Evolutionary conservation across 2,888 invertebrate genomes (phyloP).

Genomic region (Kryphioiulus occultus): DNA sequence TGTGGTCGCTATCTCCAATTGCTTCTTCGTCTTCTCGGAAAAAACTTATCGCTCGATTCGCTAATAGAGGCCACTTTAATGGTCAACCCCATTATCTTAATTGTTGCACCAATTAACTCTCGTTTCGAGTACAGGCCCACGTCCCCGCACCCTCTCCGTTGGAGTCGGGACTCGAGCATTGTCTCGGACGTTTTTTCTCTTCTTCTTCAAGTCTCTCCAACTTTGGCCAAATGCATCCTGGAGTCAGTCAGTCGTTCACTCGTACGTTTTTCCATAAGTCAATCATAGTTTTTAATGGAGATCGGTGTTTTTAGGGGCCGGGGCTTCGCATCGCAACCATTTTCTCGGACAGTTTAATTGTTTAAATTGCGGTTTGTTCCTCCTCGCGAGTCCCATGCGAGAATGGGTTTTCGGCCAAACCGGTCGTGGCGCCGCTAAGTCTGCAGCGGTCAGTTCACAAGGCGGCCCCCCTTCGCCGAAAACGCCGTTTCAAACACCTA

Average conservation of each 20-base stretch:
- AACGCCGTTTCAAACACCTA: constrained; percentile 38
- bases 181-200: neutral
- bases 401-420: constrained; percentile 3
- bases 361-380: constrained; percentile 47
- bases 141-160: neutral
- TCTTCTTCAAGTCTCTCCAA: neutral
- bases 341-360: constrained; percentile 50
- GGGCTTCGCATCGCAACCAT: neutral
- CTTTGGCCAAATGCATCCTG: neutral
- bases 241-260: constrained; percentile 23
- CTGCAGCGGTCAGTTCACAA: constrained; percentile 18
- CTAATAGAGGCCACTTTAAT: constrained; percentile 5
- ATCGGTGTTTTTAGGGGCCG: constrained; percentile 23
- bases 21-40: neutral
- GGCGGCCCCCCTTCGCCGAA: constrained; percentile 16
- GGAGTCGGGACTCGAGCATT: neutral
- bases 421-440: constrained; percentile 40
- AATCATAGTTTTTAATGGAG: constrained; percentile 23
- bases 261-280: constrained; percentile 17
- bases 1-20: neutral
- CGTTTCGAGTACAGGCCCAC: neutral
- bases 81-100: constrained; percentile 15
- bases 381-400: neutral
- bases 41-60: neutral
- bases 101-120: constrained; percentile 16